phyloP scores from a whole-genome alignment of 2,113 vertebrate species.

The Sander vitreus region DNA sequence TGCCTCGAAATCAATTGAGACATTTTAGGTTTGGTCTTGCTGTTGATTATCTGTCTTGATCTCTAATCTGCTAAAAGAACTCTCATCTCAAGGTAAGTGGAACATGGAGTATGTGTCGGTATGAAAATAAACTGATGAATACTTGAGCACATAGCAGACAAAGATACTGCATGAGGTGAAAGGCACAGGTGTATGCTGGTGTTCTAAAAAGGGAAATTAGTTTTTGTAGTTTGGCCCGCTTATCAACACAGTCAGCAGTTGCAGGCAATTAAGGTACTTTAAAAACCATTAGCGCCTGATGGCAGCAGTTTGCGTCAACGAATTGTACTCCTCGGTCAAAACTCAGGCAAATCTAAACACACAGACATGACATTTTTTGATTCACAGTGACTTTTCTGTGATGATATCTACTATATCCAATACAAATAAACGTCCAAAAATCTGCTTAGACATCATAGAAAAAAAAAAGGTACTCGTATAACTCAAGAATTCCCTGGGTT shows the following conservation, averaged over 20 bases:
- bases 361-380: neutral
- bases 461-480: too few species aligned
- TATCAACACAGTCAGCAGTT: neutral
- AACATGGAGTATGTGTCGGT: neutral
- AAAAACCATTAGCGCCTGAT: neutral
- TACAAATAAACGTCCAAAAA: neutral
- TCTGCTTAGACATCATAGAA: neutral
- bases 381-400: neutral
- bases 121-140: neutral
- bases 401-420: neutral
- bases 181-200: neutral
- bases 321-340: neutral
- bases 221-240: neutral
- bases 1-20: conserved; percentile 48
- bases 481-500: neutral
- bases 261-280: neutral
- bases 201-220: neutral
- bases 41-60: conserved; percentile 8
- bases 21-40: neutral
- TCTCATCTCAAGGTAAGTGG: neutral
- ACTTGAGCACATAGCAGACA: neutral
- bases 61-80: conserved; percentile 37
- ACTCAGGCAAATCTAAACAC: neutral
- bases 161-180: neutral
- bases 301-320: neutral